Evolutionary conservation across 2,888 invertebrate species (phyloP).

Genomic region (Bombylius major): DNA sequence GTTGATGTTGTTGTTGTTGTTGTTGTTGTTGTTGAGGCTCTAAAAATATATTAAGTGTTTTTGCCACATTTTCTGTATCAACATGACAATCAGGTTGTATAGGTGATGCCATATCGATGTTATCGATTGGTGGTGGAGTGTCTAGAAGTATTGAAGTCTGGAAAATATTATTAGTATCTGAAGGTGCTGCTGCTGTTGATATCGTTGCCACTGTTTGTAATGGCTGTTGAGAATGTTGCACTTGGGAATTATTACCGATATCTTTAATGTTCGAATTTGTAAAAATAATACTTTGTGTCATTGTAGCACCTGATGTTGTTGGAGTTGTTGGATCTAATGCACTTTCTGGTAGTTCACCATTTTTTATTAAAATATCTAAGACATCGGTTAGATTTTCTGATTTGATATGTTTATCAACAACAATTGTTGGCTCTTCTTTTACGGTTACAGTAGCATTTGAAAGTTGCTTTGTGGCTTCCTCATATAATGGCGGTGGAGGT

Average conservation of each 20-base stretch:
- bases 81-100: conserved; percentile 27
- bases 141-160: conserved; percentile 13
- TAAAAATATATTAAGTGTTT: conserved; percentile 33
- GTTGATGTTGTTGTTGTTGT: conserved; percentile 11
- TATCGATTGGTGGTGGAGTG: conserved; percentile 23
- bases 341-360: conserved; percentile 82
- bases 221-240: background rate
- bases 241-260: conserved; percentile 4
- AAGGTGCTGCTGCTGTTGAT: conserved; percentile 15
- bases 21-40: conserved; percentile 26
- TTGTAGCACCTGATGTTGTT: conserved; percentile 25
- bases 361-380: conserved; percentile 83
- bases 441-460: conserved; percentile 17
- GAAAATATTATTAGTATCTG: conserved; percentile 6
- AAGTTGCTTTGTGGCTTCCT: conserved; percentile 52
- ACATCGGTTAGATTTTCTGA: conserved; percentile 52
- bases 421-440: conserved; percentile 1
- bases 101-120: conserved; percentile 32
- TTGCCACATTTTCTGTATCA: conserved; percentile 29
- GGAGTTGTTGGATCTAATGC: conserved; percentile 49
- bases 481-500: conserved; percentile 57
- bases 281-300: background rate
- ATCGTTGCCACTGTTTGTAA: conserved; percentile 14
- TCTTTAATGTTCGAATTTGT: background rate
- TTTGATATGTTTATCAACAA: conserved; percentile 21